A percentile compares a stretch with the other conserved stretches of the same genome.
phyloP scores from a whole-genome alignment of 2,113 vertebrate genomes.

The Alligator sinensis region DNA sequence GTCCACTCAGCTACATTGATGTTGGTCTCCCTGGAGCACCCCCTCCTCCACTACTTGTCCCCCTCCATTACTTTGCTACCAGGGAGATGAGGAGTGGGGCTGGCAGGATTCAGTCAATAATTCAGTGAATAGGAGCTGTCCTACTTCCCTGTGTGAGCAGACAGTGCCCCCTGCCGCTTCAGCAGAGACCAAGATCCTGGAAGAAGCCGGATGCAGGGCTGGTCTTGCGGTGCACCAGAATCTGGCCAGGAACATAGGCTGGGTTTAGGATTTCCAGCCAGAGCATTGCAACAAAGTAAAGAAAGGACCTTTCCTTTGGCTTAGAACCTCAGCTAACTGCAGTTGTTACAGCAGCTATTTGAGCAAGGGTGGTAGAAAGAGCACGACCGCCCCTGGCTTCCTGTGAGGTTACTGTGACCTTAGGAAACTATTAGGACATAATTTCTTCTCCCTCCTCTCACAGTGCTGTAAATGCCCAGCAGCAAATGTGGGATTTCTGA shows the following conservation, averaged over 20 bases:
- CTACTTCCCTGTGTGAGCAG: not conserved
- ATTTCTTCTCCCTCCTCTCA: not conserved
- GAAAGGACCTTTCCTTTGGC: not conserved
- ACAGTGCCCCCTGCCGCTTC: constrained; percentile 58
- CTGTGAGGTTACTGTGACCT: not conserved
- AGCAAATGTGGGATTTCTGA: not conserved
- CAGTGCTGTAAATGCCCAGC: not conserved
- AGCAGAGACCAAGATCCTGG: not conserved
- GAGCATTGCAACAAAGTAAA: not conserved
- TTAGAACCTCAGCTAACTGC: not conserved
- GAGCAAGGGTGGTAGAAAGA: not conserved
- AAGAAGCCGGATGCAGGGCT: not conserved
- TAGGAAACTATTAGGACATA: not conserved
- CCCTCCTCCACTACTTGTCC: not conserved
- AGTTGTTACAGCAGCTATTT: not conserved
- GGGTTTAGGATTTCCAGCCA: not conserved
- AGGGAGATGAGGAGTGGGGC: no score
- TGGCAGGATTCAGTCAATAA: no score
- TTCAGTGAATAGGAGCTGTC: not conserved
- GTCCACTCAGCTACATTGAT: not conserved
- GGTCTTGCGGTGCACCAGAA: not conserved
- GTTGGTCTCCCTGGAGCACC: not conserved
- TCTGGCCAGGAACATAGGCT: not conserved
- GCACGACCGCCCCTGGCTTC: not conserved
- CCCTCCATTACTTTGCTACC: not conserved